A percentile compares a stretch with the other conserved stretches of the same genome.
These are phyloP conservation scores for Drosophila novamexicana DNA, from an alignment of 1,140 invertebrate species.

Conservation along the genomic window DNA sequence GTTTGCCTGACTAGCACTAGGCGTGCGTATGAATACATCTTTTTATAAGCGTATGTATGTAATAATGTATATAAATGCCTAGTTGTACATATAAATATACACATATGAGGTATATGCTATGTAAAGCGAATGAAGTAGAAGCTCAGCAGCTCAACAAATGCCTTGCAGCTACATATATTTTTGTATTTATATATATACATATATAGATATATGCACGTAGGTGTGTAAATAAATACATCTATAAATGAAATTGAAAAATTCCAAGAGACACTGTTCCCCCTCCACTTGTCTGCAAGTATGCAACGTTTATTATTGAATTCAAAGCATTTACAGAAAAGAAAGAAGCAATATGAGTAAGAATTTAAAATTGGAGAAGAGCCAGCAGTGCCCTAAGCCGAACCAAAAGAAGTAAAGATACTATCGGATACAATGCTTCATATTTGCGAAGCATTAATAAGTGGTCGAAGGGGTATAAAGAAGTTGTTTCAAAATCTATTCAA, in stretches of 20 bases:
- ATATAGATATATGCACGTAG: neutral
- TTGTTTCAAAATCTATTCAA: no score
- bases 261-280: constrained; percentile 31
- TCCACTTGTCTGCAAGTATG: constrained; percentile 28
- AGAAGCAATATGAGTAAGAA: neutral
- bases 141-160: constrained; percentile 34
- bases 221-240: constrained; percentile 16
- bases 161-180: constrained; percentile 18
- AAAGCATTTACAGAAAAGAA: constrained; percentile 15
- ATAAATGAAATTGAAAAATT: constrained; percentile 67
- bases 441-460: neutral
- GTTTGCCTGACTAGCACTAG: constrained; percentile 38
- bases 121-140: constrained; percentile 55
- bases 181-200: neutral
- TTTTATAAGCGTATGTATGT: constrained; percentile 30
- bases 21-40: constrained; percentile 74
- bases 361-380: constrained; percentile 1
- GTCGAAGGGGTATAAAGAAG: neutral
- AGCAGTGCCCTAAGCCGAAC: constrained; percentile 4
- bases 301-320: constrained; percentile 48
- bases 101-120: constrained; percentile 15
- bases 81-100: neutral
- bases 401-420: constrained; percentile 4
- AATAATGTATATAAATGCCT: constrained; percentile 5
- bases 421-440: neutral